Evolutionary conservation across 2,797 vertebrate species (phyloP), one percentile per base, ranked within the genome.

Genomic region (Pangasius djambal): DNA sequence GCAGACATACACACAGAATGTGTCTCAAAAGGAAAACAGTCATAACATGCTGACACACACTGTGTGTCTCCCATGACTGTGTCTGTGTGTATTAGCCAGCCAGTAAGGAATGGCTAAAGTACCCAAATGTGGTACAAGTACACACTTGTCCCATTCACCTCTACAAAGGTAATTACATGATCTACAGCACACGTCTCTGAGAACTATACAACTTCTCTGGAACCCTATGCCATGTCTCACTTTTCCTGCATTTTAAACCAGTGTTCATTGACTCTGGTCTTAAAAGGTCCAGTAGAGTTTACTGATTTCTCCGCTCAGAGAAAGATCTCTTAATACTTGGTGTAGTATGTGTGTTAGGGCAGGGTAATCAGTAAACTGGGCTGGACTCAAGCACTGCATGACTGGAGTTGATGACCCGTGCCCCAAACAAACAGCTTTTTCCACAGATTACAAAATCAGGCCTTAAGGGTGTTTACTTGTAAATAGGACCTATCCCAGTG

Each of bases 191-290:
- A 82, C 8, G 22, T 78, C n/a, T 69, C 16, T 81, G 25, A 69
- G 50, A 69, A 77, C 28, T 67, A 34, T 44, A 31, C 40, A 74
- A 63, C 79, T 50, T 12, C 4, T 5, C 65, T 78, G 22, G 28
- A 88, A 87, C 61, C 12, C 59, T 59, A 28, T 57, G 85, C 69
- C 81, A 88, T 16, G 44, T 75, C 67, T 63, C n/a, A 55, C 37
- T 34, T 44, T 18, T 65, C 15, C n/a, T n/a, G 34, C 48, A 50
- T 69, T 67, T 69, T n/a, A 50, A 83, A 65, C 25, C 25, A 48
- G 40, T 28, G 8, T 31, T 79, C 20, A 52, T 78, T 13, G 55
- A 31, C 25, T 31, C 48, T 28, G 4, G 34, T 40, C 31, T 2
- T 83, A 28, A 40, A 63, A 61, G 37, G 57, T 28, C 81, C 12